Evolutionary conservation across 2,797 vertebrate genomes (phyloP), one percentile per base, ranked within the genome.

Genomic region (Lagocephalus sceleratus): DNA sequence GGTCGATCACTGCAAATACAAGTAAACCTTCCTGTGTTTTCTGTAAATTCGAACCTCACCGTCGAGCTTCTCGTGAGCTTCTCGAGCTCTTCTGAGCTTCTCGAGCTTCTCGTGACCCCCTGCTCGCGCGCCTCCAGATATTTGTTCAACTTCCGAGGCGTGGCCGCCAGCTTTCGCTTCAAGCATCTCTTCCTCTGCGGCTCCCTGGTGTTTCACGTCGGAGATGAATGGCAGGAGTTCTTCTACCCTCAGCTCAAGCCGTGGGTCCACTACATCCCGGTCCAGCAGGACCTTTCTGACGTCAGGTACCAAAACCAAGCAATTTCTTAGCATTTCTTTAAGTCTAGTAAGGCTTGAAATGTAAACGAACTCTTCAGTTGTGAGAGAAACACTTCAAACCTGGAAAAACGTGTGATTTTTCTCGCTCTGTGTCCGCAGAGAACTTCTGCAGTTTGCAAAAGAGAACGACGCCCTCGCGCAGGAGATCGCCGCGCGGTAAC

Each of bases 171-270:
- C 81, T 99, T 99, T 86, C 94, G 97, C 2, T 71, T 98, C 80
- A 98, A 98, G 60, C 97, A 99, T 66, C 94, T 99, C 52, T 99
- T 99, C 78, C 87, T 99, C 23, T 99, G 97, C 1, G 92, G 94
- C 6, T 98, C 97, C 0, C 86, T 99, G 42, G 94, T 99, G 68
- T 97, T 98, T 57, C 96, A 98, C 0, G 94, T 99, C 0, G 97
- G 96, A 2, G 92, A 95, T 5, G 93, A 96, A 12, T 99, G 97
- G 97, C 56, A 92, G 68, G 97, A 99, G 86, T 99, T 98, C 78
- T 99, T 98, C 78, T 99, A 99, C 74, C 86, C 91, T 2, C 94
- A 96, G 63, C 90, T 99, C 74, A 91, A 87, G 60, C 96, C 97
- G 0, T 98, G 97, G 97, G 90, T 98, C 63, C 97, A 99, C 88